phyloP scores from a whole-genome alignment of 2,888 invertebrate species.

The Melikaiella ostensackeni region DNA sequence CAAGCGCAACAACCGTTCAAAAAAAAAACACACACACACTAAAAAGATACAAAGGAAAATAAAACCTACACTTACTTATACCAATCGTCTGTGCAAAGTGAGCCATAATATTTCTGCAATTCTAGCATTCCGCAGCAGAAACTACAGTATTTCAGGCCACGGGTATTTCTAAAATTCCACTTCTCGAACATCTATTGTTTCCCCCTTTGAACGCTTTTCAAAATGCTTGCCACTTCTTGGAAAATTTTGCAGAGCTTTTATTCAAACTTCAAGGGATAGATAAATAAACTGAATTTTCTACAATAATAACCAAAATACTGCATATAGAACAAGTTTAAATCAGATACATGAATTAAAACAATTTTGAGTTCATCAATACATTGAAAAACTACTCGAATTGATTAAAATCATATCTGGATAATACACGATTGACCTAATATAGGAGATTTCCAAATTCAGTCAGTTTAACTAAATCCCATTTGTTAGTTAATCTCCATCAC shows the following conservation, averaged over 20 bases:
- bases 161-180: slow-evolving; percentile 7
- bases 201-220: not conserved
- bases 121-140: slow-evolving; percentile 7
- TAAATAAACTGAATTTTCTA: slow-evolving; percentile 3
- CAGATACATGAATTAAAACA: not conserved
- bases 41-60: not conserved
- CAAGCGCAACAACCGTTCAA: too few relatives aligned
- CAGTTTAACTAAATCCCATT: not conserved
- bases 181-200: slow-evolving; percentile 24
- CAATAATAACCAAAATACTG: not conserved
- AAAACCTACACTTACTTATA: not conserved
- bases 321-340: not conserved
- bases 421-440: not conserved
- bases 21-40: not conserved
- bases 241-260: slow-evolving; percentile 8
- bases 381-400: too few relatives aligned
- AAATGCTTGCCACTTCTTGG: not conserved
- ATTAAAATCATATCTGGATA: too few relatives aligned
- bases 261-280: not conserved
- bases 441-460: not conserved
- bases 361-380: not conserved
- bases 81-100: not conserved
- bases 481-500: not conserved
- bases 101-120: slow-evolving; percentile 30
- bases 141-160: not conserved